Evolutionary conservation across 2,888 invertebrate species (phyloP), one percentile per base, ranked within the genome.

Genomic region (Drosophila subquinaria): DNA sequence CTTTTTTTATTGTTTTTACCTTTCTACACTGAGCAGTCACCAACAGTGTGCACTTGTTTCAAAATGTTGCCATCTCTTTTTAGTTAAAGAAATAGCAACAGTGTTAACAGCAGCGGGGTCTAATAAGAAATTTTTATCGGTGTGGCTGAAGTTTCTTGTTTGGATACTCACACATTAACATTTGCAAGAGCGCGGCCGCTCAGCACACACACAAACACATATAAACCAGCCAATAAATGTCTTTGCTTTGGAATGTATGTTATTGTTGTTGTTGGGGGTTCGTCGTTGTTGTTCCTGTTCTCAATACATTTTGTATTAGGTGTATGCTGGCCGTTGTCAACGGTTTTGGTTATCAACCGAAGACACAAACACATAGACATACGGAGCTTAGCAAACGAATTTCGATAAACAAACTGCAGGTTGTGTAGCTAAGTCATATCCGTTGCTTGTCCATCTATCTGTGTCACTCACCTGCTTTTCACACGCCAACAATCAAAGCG

Each of bases 401-500:
- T 65, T 69, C 43, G 71, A 73, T 69, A 69, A 66, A 63, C 52
- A 57, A 63, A 69, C 56, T 59, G 50, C 56, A 64, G 47, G 20
- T 52, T 68, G 38, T 70, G 65, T 67, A 40, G 60, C 30, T 66
- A 55, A 64, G 73, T 71, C 76, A 61, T 79, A 79, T 82, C 69
- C 86, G 69, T 84, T 82, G 38, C 67, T 64, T 66, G 73, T 73
- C 64, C 53, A 66, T 55, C 59, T 77, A 78, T 79, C 65, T 83
- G 73, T 88, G 87, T 86, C 85, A 85, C 73, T 85, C 85, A 88
- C 79, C 83, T 86, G 83, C 76, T 83, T 77, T 79, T 75, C 67
- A 63, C 76, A 72, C 76, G 71, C 66, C 63, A 77, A 36, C 36
- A 23, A 30, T 42, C 56, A 61, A 57, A 71, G 47, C 63, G 50